Base-by-base conservation (phyloP, 2,888 invertebrate genomes). In the Aporophyla nigra region DNA sequence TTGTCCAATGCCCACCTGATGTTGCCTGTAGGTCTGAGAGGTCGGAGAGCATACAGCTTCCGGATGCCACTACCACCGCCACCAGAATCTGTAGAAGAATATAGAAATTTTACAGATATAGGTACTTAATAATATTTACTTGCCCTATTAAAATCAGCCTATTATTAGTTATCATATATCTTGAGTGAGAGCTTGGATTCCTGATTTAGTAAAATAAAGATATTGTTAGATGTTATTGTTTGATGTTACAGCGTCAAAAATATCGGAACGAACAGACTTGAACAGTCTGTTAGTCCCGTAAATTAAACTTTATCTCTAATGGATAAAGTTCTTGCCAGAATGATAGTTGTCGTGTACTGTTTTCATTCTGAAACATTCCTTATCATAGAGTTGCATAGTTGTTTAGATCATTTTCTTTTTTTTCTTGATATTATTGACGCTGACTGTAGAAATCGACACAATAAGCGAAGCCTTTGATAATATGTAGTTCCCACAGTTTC, bases 41-140 rank as follows among this genome's bases (percentile, higher is more conserved):
- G 96, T 3, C 95, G 93, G 4, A 96, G 92, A 0, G 96, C 94
- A 81, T 95, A 93, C 49, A 95, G 92, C 56, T 93, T 93, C 49
- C 95, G 83, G 68, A 93, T 93, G 5, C 95, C 95, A 27, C 90
- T 87, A 24, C 95, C 94, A 2, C 94, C 93, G 3, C 94, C 93
- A n/a, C 94, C 93, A 12, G 90, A 89, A 51, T 91, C 91, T 80
- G 85, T 82, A 82, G 72, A 67, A 67, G 10, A 67, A 67, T 67
- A 9, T 16, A n/a, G 0, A 16, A 46, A 33, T 59, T 33, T 33
- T 33, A 59, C 14, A 56, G 2, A 6, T 24, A 16, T 49, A 51
- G 16, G 16, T 51, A 33, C 33, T 33, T 33, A 33, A 1, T 33
- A 33, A 21, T 21, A n/a, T n/a, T n/a, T n/a, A n/a, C 1, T 19